Base-by-base conservation (phyloP, 2,888 invertebrate species). In the Stenoptilia bipunctidactyla region DNA sequence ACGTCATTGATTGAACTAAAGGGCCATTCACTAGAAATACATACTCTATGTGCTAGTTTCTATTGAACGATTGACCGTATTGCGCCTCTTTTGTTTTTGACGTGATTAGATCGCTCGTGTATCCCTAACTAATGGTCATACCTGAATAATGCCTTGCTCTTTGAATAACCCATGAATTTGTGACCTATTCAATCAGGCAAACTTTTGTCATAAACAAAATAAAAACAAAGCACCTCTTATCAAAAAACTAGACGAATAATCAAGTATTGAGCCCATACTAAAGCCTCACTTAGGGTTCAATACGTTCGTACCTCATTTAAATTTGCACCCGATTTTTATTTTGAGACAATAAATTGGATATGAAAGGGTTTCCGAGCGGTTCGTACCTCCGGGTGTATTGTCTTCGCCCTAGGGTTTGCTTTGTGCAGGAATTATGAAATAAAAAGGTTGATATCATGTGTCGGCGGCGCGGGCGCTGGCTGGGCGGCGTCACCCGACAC, bases 351-450 rank as follows among this genome's bases (percentile, higher is more conserved):
- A 72, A 77, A 70, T 72, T 65, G 60, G 57, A 69, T 68, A 74
- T 77, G 20, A 83, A 82, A 82, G 77, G 79, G 76, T 76, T 80
- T 79, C 73, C 71, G 69, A 77, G 71, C 73, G n/a, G n/a, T n/a
- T n/a, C n/a, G 61, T 71, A 79, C 80, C 83, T 80, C 82, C 82
- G 83, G 83, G 82, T 70, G 77, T 61, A 83, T 83, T 83, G 82
- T 83, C 75, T 80, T 76, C 76, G 62, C 82, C 82, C 80, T 77
- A 72, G 64, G 13, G 77, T 73, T 70, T 76, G 60, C 56, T 70
- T 80, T 82, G 77, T 83, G 58, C 66, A 67, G 72, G 58, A 77
- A 82, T 83, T 83, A 80, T 75, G 63, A 75, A 80, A 75, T 79
- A 77, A 80, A 79, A 77, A 79, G 73, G 69, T 20, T 63, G 77